Evolutionary conservation across 2,797 vertebrate species (phyloP), one percentile per base, ranked within the genome.

Genomic region (Betta splendens): DNA sequence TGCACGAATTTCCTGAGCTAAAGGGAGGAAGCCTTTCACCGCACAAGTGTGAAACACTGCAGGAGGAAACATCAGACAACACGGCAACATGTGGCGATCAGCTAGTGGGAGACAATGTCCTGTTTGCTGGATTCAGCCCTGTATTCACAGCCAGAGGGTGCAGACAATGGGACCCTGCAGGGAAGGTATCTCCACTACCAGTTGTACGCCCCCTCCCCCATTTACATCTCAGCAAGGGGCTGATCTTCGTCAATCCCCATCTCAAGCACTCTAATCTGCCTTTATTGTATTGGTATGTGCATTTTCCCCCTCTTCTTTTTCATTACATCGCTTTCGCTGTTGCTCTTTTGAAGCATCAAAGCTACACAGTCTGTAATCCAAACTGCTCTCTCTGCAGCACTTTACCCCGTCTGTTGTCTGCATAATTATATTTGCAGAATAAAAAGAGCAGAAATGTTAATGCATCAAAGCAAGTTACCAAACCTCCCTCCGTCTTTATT

Each of bases 91-190:
- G 65, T 51, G 32, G 59, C 28, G 48, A 71, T 59, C 26, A 12
- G 52, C 3, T 15, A 13, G 20, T 5, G 17, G n/a, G 16, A 50
- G 18, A 55, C 51, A 67, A 26, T 59, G 54, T 29, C 43, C 57
- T 64, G 68, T 52, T 65, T 66, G 46, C 49, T 55, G 39, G 77
- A 68, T 86, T 82, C 82, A 55, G 69, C 66, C 64, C 75, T 80
- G 67, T 70, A 60, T 80, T 79, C 64, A 72, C 54, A 58, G 63
- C 43, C 1, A 8, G 8, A 35, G 32, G 17, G 59, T 42, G 54
- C 4, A 74, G 77, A 83, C 78, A 84, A 80, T 75, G 52, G 51
- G 66, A 49, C 72, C 60, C 77, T 45, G 67, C 45, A 58, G 72
- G 47, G 64, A 26, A 69, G 71, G 60, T 56, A 71, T 72, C 66